A percentile compares a stretch with the other conserved stretches of the same genome.
Evolutionary conservation across 2,888 invertebrate species (phyloP).

Genomic region (Dasypogon diadema): DNA sequence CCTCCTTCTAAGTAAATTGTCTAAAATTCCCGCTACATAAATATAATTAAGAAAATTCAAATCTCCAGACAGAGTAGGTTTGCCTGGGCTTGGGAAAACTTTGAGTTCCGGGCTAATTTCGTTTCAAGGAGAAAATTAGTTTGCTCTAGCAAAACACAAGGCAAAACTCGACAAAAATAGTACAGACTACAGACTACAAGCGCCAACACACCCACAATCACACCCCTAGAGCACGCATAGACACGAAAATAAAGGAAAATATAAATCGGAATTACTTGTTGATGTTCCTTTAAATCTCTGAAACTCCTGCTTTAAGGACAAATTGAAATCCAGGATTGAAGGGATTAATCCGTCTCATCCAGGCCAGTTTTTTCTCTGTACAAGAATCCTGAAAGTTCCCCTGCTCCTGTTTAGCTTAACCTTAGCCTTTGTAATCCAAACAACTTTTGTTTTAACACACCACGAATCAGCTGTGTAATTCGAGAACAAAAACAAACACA

Average conservation of each 20-base stretch:
- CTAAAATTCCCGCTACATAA: background rate
- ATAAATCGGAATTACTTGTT: conserved; percentile 10
- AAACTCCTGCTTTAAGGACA: background rate
- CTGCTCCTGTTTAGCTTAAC: background rate
- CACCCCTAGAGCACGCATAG: background rate
- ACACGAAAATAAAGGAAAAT: background rate
- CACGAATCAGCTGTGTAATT: conserved; percentile 13
- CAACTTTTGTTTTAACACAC: background rate
- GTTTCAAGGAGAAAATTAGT: too few relatives aligned
- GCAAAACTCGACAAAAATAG: too few relatives aligned
- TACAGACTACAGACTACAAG: too few relatives aligned
- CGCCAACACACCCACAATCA: background rate
- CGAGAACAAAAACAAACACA: conserved; percentile 21
- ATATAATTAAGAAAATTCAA: background rate
- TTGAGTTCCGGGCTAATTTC: too few relatives aligned
- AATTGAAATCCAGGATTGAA: background rate
- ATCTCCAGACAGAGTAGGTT: background rate
- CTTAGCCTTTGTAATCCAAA: background rate
- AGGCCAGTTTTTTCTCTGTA: background rate
- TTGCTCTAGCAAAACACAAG: too few relatives aligned
- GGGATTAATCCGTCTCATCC: conserved; percentile 7
- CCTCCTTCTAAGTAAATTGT: background rate
- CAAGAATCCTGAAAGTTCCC: conserved; percentile 3
- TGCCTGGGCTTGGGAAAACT: background rate
- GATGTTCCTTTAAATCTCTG: background rate